phyloP scores from a whole-genome alignment of 2,888 invertebrate genomes.

The Euplexia lucipara region DNA sequence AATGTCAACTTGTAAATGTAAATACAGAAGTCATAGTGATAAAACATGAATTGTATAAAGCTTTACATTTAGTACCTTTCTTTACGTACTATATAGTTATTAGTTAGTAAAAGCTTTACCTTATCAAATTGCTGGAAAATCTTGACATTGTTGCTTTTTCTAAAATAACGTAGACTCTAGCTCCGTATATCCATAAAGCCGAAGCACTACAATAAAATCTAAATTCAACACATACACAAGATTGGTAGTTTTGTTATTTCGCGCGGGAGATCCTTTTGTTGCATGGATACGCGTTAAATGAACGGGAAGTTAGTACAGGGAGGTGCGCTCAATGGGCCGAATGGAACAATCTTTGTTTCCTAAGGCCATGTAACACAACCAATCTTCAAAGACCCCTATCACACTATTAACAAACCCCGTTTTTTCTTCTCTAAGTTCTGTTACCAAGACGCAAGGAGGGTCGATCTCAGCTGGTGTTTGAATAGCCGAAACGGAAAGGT shows the following conservation, averaged over 20 bases:
- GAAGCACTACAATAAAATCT: slow-evolving; percentile 65
- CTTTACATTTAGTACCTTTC: too few relatives aligned
- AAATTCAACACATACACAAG: slow-evolving; percentile 75
- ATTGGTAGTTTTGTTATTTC: slow-evolving; percentile 90
- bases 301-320: slow-evolving; percentile 89
- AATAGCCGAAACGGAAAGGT: slow-evolving; percentile 75
- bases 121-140: too few relatives aligned
- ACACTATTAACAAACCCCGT: slow-evolving; percentile 67
- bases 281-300: slow-evolving; percentile 90
- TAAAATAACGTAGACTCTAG: background rate
- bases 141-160: background rate
- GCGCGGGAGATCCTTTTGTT: slow-evolving; percentile 88
- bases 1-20: too few relatives aligned
- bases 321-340: slow-evolving; percentile 88
- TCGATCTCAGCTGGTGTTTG: slow-evolving; percentile 73
- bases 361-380: slow-evolving; percentile 84
- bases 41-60: too few relatives aligned
- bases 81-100: too few relatives aligned
- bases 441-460: slow-evolving; percentile 67
- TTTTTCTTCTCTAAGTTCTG: slow-evolving; percentile 45
- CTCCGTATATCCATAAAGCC: slow-evolving; percentile 19
- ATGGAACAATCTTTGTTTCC: slow-evolving; percentile 89
- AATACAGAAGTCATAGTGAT: too few relatives aligned
- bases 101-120: too few relatives aligned
- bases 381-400: slow-evolving; percentile 75